phyloP scores from a whole-genome alignment of 2,888 invertebrate species.

The Ormyrus thymus region DNA sequence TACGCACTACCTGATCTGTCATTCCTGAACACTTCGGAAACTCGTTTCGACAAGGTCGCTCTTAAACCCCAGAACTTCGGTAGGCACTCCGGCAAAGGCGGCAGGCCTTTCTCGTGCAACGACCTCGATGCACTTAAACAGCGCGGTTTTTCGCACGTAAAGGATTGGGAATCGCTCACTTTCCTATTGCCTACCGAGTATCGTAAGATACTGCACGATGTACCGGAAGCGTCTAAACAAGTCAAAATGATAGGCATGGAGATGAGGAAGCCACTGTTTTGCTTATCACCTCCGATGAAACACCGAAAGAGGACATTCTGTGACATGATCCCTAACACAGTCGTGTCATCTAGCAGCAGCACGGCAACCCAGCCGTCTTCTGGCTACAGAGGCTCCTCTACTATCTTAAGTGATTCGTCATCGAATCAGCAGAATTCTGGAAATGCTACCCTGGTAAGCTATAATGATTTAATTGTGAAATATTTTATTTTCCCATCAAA shows the following conservation, averaged over 20 bases:
- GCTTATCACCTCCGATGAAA: slow-evolving; percentile 71
- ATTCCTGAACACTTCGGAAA: slow-evolving; percentile 78
- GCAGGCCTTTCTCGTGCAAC: slow-evolving; percentile 85
- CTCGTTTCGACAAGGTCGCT: slow-evolving; percentile 81
- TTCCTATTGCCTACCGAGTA: slow-evolving; percentile 91
- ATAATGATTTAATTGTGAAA: too few species aligned
- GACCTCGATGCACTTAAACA: slow-evolving; percentile 88
- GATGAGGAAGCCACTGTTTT: slow-evolving; percentile 70
- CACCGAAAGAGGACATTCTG: slow-evolving; percentile 78
- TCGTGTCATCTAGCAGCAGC: slow-evolving; percentile 80
- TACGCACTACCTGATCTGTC: slow-evolving; percentile 92
- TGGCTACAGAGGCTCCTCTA: slow-evolving; percentile 90
- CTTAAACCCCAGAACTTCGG: slow-evolving; percentile 83
- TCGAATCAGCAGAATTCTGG: slow-evolving; percentile 79
- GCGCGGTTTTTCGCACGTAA: slow-evolving; percentile 88
- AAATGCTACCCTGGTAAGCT: slow-evolving; percentile 43
- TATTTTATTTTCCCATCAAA: too few species aligned
- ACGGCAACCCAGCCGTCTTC: slow-evolving; percentile 89
- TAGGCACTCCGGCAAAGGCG: slow-evolving; percentile 65
- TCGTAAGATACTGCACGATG: slow-evolving; percentile 85
- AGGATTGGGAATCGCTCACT: slow-evolving; percentile 95
- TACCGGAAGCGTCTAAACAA: slow-evolving; percentile 85
- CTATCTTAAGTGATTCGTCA: slow-evolving; percentile 85
- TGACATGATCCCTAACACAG: slow-evolving; percentile 76
- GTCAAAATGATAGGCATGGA: slow-evolving; percentile 78